Percentiles rank a stretch among this genome's conserved stretches.
Conservation (phyloP, 2,113 vertebrate species). For the Brienomyrus brachyistius region DNA sequence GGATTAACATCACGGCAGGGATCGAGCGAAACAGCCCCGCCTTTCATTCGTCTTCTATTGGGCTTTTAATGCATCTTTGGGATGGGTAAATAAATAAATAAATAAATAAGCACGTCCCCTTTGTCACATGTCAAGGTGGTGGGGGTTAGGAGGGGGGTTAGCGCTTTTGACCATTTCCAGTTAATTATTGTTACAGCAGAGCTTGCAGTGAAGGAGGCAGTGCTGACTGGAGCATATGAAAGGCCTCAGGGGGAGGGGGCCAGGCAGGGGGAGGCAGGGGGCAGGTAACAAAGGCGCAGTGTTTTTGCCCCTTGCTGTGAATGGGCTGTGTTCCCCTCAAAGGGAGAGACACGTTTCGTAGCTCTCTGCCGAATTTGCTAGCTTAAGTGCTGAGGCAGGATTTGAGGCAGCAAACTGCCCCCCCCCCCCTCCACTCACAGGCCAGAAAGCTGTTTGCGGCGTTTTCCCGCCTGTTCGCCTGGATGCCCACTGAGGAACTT, state of each 20-base stretch:
- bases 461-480: background rate
- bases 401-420: background rate
- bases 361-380: background rate
- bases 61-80: conserved; percentile 30
- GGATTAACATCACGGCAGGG: conserved; percentile 47
- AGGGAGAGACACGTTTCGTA: background rate
- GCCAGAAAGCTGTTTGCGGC: background rate
- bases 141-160: background rate
- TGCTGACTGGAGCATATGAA: too few relatives aligned
- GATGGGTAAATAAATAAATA: conserved; percentile 34
- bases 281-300: background rate
- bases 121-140: conserved; percentile 29
- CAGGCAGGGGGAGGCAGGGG: background rate
- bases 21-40: conserved; percentile 28
- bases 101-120: conserved; percentile 30
- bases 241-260: too few relatives aligned
- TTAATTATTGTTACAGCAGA: too few relatives aligned
- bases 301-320: background rate
- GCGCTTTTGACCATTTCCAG: conserved; percentile 20
- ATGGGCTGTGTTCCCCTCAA: background rate
- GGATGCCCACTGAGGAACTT: background rate
- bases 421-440: background rate
- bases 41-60: conserved; percentile 16
- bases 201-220: too few relatives aligned
- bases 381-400: background rate